Percentiles rank a stretch among this genome's conserved stretches.
Conservation (phyloP, 2,113 vertebrate genomes). For the Elephas maximus region DNA sequence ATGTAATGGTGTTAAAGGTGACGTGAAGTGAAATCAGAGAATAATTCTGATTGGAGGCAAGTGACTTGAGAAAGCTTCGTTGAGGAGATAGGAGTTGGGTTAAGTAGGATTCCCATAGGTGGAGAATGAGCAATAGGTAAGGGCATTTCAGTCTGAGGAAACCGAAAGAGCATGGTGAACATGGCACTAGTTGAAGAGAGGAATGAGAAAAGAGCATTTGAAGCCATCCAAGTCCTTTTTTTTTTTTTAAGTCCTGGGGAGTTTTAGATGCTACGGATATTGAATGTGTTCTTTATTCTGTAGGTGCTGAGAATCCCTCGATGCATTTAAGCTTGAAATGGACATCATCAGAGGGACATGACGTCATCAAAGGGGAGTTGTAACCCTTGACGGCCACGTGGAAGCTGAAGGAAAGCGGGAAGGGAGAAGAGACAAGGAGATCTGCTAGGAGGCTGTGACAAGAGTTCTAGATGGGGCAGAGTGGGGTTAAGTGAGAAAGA, state of each 20-base stretch:
- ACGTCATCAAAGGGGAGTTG: not conserved
- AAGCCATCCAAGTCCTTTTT: no score
- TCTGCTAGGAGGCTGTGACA: not conserved
- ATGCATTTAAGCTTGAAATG: not conserved
- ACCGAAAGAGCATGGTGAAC: not conserved
- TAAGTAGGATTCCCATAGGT: not conserved
- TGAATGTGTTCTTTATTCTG: not conserved
- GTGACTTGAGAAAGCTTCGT: not conserved
- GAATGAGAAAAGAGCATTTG: not conserved
- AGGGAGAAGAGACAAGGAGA: not conserved
- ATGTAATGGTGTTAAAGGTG: no score
- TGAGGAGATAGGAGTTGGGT: not conserved
- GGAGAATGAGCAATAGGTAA: no score
- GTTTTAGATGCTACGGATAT: not conserved
- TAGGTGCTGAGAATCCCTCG: not conserved
- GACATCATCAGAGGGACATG: not conserved
- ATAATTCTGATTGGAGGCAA: not conserved
- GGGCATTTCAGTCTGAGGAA: not conserved
- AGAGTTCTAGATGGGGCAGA: not conserved
- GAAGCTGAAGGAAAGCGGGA: not conserved
- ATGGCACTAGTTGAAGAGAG: not conserved
- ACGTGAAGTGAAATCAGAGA: not conserved
- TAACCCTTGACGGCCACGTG: not conserved
- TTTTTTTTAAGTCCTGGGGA: not conserved
- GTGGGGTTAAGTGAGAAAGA: not conserved